A percentile compares a stretch with the other conserved stretches of the same genome.
phyloP scores from a whole-genome alignment of 2,888 invertebrate genomes.

The Agriotes lineatus region DNA sequence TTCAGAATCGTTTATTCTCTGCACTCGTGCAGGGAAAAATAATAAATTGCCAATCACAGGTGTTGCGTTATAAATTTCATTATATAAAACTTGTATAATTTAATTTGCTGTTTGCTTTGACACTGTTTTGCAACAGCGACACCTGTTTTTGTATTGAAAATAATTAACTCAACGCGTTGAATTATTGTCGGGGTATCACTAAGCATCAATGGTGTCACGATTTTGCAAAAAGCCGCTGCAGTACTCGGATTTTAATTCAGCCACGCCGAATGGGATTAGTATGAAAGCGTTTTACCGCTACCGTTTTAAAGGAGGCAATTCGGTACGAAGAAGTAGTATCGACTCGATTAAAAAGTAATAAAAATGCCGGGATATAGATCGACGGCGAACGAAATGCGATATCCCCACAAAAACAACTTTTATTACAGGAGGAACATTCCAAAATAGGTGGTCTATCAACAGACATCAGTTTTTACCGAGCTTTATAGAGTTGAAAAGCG shows the following conservation, averaged over 20 bases:
- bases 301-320: background rate
- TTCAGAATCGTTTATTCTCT: constrained; percentile 9
- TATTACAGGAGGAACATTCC: constrained; percentile 46
- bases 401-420: constrained; percentile 42
- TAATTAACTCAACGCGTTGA: background rate
- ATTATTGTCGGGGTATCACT: background rate
- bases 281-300: background rate
- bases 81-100: constrained; percentile 4
- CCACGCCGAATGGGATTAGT: no score
- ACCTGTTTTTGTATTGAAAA: constrained; percentile 10
- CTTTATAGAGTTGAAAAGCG: constrained; percentile 41
- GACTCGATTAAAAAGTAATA: constrained; percentile 31
- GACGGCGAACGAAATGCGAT: constrained; percentile 24
- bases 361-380: constrained; percentile 26
- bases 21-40: constrained; percentile 16
- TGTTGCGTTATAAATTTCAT: constrained; percentile 8
- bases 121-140: constrained; percentile 15
- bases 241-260: no score
- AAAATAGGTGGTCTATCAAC: constrained; percentile 48
- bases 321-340: constrained; percentile 6
- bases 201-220: no score
- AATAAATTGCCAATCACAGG: constrained; percentile 22
- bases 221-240: no score
- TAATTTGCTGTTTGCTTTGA: constrained; percentile 17
- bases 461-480: constrained; percentile 38